phyloP scores from a whole-genome alignment of 92 coral and sea anemone species.

The Zoanthus sansibaricus region DNA sequence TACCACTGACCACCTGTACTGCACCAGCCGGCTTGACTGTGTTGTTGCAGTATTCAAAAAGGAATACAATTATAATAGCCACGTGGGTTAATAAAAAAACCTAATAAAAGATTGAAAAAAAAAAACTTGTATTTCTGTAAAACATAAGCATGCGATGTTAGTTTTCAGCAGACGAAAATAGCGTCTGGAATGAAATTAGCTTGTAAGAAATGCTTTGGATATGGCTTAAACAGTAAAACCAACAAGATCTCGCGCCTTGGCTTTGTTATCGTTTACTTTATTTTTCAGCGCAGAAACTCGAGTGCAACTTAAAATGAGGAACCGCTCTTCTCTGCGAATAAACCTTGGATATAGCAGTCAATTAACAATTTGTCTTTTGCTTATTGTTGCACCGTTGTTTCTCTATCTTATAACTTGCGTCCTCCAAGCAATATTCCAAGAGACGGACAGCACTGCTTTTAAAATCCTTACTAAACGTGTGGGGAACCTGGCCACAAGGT shows the following conservation, averaged over 20 bases:
- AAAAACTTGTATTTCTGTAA: not conserved
- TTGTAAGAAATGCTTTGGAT: not conserved
- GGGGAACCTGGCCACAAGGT: not conserved
- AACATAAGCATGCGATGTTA: not conserved
- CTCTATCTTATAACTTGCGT: not conserved
- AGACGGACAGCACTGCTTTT: not conserved
- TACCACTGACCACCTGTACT: constrained; percentile 6
- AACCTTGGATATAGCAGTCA: not conserved
- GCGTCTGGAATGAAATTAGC: too few species aligned
- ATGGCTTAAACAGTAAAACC: not conserved
- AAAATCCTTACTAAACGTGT: not conserved
- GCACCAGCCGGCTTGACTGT: not conserved
- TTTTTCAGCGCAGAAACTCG: not conserved
- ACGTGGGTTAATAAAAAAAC: not conserved
- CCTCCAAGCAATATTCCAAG: constrained; percentile 5
- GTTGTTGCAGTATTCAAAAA: not conserved
- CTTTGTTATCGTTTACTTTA: not conserved
- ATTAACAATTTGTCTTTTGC: not conserved
- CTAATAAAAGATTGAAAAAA: too few species aligned
- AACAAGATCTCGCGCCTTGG: not conserved
- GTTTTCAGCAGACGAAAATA: not conserved
- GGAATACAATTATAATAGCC: not conserved
- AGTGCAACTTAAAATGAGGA: not conserved
- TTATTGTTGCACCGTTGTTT: not conserved
- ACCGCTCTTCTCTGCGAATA: constrained; percentile 17